Conservation (phyloP, 2,797 vertebrate species). For the Scleropages formosus region DNA sequence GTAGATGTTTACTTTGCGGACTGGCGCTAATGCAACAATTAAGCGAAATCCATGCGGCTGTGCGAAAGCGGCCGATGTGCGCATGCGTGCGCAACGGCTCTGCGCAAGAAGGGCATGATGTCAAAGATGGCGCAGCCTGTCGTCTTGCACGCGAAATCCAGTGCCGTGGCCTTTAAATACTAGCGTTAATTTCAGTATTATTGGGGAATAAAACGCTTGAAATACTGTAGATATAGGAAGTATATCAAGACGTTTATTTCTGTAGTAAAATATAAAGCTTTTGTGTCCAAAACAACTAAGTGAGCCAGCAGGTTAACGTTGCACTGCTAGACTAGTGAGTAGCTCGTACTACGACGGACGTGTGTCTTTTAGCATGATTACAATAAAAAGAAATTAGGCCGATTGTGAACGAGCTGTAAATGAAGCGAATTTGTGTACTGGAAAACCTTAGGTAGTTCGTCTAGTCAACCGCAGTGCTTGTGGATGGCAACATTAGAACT, state of each 20-base stretch:
- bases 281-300: conserved; percentile 8
- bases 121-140: conserved; percentile 27
- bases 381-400: too few relatives aligned
- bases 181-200: not conserved
- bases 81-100: conserved; percentile 31
- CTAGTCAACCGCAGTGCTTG: not conserved
- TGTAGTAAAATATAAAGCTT: not conserved
- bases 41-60: not conserved
- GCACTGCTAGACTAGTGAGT: conserved; percentile 7
- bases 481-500: too few relatives aligned
- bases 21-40: too few relatives aligned
- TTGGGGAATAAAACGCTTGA: not conserved
- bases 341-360: not conserved
- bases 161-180: conserved; percentile 15
- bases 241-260: not conserved
- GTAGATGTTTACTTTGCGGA: too few relatives aligned
- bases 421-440: not conserved
- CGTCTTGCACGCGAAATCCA: conserved; percentile 10
- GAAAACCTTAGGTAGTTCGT: not conserved
- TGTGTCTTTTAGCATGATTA: conserved; percentile 6
- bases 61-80: not conserved
- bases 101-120: not conserved
- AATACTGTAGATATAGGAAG: not conserved
- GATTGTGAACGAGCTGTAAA: too few relatives aligned
- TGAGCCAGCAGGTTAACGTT: not conserved